Conservation (phyloP, 2,888 invertebrate species). For the Ashinkailepas kermadecensis region DNA sequence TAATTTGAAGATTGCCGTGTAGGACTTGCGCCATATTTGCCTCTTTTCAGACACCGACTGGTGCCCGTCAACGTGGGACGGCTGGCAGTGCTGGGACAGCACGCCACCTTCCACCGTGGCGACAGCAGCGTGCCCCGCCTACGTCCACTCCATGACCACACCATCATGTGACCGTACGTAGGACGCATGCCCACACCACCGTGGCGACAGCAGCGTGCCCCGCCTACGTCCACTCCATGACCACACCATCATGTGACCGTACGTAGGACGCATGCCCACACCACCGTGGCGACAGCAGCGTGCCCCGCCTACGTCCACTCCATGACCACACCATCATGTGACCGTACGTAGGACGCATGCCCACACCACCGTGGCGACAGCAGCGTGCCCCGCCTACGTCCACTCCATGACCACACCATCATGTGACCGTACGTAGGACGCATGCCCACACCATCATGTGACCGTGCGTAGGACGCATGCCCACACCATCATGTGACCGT, state of each 20-base stretch:
- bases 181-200: no score
- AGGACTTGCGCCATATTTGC: no score
- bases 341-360: no score
- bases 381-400: conserved; percentile 39
- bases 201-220: conserved; percentile 40
- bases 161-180: conserved; percentile 25
- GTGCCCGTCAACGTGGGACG: conserved; percentile 42
- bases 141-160: conserved; percentile 37
- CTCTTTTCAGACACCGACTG: not conserved
- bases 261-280: no score
- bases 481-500: conserved; percentile 32
- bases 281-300: conserved; percentile 32
- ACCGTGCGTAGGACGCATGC: conserved; percentile 26
- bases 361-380: conserved; percentile 34
- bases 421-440: not conserved
- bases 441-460: conserved; percentile 33
- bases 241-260: no score
- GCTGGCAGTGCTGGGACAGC: conserved; percentile 42
- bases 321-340: conserved; percentile 34
- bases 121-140: conserved; percentile 38
- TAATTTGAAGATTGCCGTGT: no score
- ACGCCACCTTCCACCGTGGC: conserved; percentile 35
- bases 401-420: conserved; percentile 36
- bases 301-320: conserved; percentile 40
- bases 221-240: no score